Conservation (phyloP, 2,888 invertebrate genomes). For the Pachydiplax longipennis region DNA sequence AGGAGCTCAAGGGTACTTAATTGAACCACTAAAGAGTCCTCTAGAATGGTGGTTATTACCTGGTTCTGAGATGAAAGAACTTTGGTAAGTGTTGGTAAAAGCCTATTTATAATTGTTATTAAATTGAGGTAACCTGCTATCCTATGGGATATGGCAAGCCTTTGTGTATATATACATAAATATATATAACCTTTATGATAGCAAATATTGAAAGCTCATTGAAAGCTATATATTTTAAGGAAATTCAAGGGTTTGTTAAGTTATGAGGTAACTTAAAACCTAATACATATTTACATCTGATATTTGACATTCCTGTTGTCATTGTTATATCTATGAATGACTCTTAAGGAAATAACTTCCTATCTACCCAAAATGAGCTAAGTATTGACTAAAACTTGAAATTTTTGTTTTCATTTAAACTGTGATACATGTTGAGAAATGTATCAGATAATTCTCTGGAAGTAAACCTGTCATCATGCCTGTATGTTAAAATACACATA, state of each 20-base stretch:
- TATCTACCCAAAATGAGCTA: background rate
- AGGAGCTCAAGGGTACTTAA: constrained; percentile 33
- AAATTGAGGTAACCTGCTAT: background rate
- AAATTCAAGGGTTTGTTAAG: constrained; percentile 23
- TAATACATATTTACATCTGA: constrained; percentile 20
- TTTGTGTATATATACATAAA: constrained; percentile 12
- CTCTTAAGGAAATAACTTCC: constrained; percentile 24
- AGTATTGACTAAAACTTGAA: background rate
- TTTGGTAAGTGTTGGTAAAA: constrained; percentile 34
- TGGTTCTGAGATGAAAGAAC: background rate
- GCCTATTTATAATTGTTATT: constrained; percentile 41
- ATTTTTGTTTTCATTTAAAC: constrained; percentile 10
- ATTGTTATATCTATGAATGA: constrained; percentile 33
- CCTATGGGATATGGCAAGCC: constrained; percentile 2
- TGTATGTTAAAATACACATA: constrained; percentile 10
- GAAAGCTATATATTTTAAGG: constrained; percentile 44
- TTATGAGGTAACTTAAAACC: constrained; percentile 22
- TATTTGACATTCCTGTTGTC: constrained; percentile 41
- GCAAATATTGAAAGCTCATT: constrained; percentile 28
- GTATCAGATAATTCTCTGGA: constrained; percentile 27
- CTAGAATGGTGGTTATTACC: constrained; percentile 37
- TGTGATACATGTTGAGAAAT: constrained; percentile 40
- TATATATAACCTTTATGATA: constrained; percentile 25
- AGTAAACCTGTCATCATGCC: constrained; percentile 19
- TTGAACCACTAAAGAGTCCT: background rate